phyloP scores from a whole-genome alignment of 2,113 vertebrate species.

The Takifugu flavidus region DNA sequence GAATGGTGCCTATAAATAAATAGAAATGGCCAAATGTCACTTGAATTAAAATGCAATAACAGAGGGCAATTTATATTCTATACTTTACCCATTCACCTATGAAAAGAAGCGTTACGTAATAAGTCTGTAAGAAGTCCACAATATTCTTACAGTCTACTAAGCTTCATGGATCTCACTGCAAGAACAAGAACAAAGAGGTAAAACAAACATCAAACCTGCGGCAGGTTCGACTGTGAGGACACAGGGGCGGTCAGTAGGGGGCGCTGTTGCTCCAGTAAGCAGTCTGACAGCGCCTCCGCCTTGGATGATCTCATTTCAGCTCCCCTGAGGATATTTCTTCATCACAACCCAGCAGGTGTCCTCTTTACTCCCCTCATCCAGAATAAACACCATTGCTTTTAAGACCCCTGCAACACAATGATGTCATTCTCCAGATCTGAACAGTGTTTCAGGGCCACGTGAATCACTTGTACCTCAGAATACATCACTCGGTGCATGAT shows the following conservation, averaged over 20 bases:
- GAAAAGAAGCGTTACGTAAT: constrained; percentile 1
- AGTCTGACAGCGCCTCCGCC: constrained; percentile 11
- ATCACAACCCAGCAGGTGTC: constrained; percentile 61
- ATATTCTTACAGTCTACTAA: constrained; percentile 14
- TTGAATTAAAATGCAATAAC: neutral
- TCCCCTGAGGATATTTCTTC: constrained; percentile 44
- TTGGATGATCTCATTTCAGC: constrained; percentile 63
- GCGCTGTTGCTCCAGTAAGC: constrained; percentile 64
- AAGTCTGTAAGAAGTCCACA: constrained; percentile 1
- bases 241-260: constrained; percentile 50
- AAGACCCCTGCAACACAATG: constrained; percentile 22
- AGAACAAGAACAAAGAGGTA: constrained; percentile 18
- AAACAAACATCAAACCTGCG: constrained; percentile 11
- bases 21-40: too few relatives aligned
- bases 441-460: neutral
- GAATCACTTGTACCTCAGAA: neutral
- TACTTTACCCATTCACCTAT: constrained; percentile 19
- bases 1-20: too few relatives aligned
- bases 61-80: neutral
- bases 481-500: neutral
- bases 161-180: constrained; percentile 13
- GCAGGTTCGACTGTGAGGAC: neutral
- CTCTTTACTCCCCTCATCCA: constrained; percentile 54
- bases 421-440: constrained; percentile 45
- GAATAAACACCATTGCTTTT: constrained; percentile 43